Evolutionary conservation across 2,888 invertebrate genomes (phyloP).

Genomic region (Phrixothrix hirtus): DNA sequence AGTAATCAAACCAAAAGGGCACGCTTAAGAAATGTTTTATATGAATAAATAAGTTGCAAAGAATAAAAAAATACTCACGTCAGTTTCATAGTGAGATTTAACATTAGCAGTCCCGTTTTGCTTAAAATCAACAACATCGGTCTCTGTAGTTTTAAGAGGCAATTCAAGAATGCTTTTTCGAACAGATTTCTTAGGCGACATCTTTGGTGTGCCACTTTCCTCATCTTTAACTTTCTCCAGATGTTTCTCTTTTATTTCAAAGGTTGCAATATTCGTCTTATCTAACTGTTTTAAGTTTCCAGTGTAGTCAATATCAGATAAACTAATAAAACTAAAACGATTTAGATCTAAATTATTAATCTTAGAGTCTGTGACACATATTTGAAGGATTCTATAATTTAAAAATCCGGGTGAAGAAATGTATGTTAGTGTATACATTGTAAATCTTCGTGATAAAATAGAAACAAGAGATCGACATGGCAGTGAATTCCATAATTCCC

Average conservation of each 20-base stretch:
- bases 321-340: slow-evolving; percentile 40
- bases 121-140: neutral
- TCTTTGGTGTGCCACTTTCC: slow-evolving; percentile 26
- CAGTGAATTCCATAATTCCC: slow-evolving; percentile 70
- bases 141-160: too few species aligned
- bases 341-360: slow-evolving; percentile 40
- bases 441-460: slow-evolving; percentile 64
- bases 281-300: slow-evolving; percentile 3
- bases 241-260: slow-evolving; percentile 11
- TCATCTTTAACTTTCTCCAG: slow-evolving; percentile 5
- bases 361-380: slow-evolving; percentile 34
- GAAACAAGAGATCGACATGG: slow-evolving; percentile 66
- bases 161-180: neutral
- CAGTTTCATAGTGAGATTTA: too few species aligned
- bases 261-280: too few species aligned
- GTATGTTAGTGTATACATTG: slow-evolving; percentile 58
- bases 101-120: too few species aligned
- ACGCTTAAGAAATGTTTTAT: too few species aligned
- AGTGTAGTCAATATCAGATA: slow-evolving; percentile 35
- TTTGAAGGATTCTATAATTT: slow-evolving; percentile 47
- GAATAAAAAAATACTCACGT: too few species aligned
- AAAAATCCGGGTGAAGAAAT: slow-evolving; percentile 61
- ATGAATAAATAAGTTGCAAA: too few species aligned
- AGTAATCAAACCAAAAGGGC: too few species aligned
- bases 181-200: slow-evolving; percentile 19